These are phyloP conservation scores for Plotosus lineatus DNA, from an alignment of 2,113 vertebrate genomes.

Conservation along the genomic window DNA sequence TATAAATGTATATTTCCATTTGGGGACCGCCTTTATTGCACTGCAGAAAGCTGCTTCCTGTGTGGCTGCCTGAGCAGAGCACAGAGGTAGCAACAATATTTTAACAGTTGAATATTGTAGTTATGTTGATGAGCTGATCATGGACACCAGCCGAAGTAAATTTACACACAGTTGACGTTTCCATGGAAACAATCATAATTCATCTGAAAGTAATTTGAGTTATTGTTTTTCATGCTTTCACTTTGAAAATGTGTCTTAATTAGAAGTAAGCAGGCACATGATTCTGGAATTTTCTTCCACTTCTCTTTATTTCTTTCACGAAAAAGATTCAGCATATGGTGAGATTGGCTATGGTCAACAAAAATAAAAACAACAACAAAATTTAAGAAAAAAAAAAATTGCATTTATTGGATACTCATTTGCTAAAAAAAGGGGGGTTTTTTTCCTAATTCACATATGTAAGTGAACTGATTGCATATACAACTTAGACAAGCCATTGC, in stretches of 20 bases:
- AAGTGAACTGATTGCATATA: no score
- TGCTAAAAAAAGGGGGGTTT: no score
- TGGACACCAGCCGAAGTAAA: no score
- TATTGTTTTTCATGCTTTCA: background rate
- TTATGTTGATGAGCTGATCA: background rate
- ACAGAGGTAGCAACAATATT: background rate
- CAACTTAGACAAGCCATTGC: no score
- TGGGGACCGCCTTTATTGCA: background rate
- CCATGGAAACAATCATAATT: background rate
- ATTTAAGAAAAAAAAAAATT: no score
- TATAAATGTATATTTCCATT: background rate
- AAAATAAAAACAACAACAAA: no score
- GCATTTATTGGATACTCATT: no score
- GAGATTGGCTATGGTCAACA: background rate
- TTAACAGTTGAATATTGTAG: background rate
- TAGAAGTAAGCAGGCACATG: background rate
- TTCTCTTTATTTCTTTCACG: no score
- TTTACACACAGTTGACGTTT: background rate
- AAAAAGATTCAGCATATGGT: background rate
- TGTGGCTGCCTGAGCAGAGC: background rate
- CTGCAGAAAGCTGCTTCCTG: slow-evolving; percentile 9
- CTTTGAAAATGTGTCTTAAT: background rate
- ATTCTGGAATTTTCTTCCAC: background rate
- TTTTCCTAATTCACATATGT: no score
- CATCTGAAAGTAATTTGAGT: background rate